These are phyloP conservation scores for Mimas tiliae DNA, from an alignment of 2,888 invertebrate species.

Conservation along the genomic window DNA sequence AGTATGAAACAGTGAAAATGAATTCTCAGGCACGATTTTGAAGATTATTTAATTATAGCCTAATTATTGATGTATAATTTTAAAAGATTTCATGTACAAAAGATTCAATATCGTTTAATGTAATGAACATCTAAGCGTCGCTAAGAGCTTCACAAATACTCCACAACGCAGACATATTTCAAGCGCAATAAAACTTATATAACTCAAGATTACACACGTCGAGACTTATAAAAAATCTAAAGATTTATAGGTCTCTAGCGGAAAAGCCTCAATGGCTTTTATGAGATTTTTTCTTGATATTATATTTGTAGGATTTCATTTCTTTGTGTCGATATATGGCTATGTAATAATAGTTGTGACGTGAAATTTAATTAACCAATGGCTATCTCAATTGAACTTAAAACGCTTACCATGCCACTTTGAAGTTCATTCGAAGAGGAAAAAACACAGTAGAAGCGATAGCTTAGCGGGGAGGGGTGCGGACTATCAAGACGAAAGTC, in stretches of 20 bases:
- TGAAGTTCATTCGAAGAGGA: too few species aligned
- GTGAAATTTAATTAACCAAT: background rate
- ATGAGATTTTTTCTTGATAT: conserved; percentile 41
- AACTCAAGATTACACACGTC: conserved; percentile 47
- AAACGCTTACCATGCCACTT: too few species aligned
- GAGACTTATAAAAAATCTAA: conserved; percentile 50
- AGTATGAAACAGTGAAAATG: too few species aligned
- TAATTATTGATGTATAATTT: background rate
- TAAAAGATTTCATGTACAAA: background rate
- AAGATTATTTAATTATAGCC: too few species aligned
- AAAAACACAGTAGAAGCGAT: too few species aligned
- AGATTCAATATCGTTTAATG: background rate
- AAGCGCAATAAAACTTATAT: conserved; percentile 38
- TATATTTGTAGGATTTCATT: background rate
- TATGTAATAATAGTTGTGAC: background rate
- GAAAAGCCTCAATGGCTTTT: conserved; percentile 47
- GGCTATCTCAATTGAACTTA: too few species aligned
- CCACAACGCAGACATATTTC: conserved; percentile 3
- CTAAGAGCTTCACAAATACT: conserved; percentile 3
- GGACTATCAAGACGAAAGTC: too few species aligned
- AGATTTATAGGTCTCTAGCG: conserved; percentile 54
- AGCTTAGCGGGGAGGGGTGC: too few species aligned
- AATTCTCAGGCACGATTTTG: too few species aligned
- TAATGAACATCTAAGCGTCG: background rate
- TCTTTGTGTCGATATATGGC: conserved; percentile 4